Evolutionary conservation across 1,140 invertebrate genomes (phyloP), one percentile per base, ranked within the genome.

Genomic region (Drosophila simulans): DNA sequence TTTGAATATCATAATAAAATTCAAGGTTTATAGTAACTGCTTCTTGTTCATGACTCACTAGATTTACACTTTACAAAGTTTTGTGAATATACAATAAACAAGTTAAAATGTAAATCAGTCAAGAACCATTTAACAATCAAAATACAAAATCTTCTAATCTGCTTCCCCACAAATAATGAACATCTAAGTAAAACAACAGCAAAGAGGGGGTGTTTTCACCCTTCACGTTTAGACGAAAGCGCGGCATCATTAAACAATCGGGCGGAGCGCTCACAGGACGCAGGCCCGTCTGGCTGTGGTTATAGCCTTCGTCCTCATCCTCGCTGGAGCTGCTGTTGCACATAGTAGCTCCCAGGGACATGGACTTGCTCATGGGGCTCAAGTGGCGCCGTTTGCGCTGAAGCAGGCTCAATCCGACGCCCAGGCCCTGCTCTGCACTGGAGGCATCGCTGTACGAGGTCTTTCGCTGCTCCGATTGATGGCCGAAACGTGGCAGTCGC

Each of bases 191-290:
- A 42, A 52, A 54, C 51, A 20, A 64, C 43, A 40, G 27, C 27
- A 72, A 37, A 17, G 35, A 31, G 17, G 37, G 51, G 39, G 17
- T 10, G 13, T 20, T 65, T 66, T 85, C 82, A 91, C 89, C 90
- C 81, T 91, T 78, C 12, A 89, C 86, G 45, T 91, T 91, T 22
- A 85, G 57, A 57, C 66, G 77, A 34, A 85, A 88, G 5, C 69
- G 82, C 20, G 85, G 85, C 48, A 51, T 45, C 48, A 70, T 11
- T 34, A 77, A 53, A 43, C 80, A 89, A 17, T 74, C 85, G 5
- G 85, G 85, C 17, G 90, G 90, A 27, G 90, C 90, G 46, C 90
- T 91, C 31, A 86, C 71, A 5, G 90, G 80, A 13, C 90, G 63
- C 3, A 42, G 10, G 5, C 52, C 20, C 12, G 60, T 59, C 45